Base-by-base conservation (phyloP, 2,797 vertebrate genomes). In the Lophotriccus pileatus region DNA sequence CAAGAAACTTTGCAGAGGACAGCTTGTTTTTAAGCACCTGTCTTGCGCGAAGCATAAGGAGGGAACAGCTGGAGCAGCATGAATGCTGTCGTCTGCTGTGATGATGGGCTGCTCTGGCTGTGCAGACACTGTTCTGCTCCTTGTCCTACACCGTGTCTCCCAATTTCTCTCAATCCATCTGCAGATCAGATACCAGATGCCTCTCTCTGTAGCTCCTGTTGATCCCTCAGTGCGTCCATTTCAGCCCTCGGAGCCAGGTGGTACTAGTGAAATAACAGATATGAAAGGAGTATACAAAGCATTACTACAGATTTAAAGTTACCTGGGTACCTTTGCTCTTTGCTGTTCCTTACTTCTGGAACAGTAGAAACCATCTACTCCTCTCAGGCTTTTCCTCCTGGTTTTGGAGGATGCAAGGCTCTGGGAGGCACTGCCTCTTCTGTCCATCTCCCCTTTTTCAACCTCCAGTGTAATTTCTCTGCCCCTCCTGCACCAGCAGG, bases 271-370 rank as follows among this genome's bases (percentile, higher is more conserved):
- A 36, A 18, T 21, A 46, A 60, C 11, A 34, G 37, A 4, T 19
- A 6, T 0, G 2, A 14, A 12, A 4, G 8, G 49, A 22, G 11
- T 46, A 4, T 21, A 19, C 2, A 56, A 34, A 28, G 9, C 30
- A 12, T 62, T 17, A 22, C 1, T 30, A 25, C 12, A 52, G 41
- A 59, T 27, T 41, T 49, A 11, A 72, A 34, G n/a, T 67, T 60
- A 7, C 3, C 0, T 5, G 34, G 28, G 7, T n/a, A 12, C 36
- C 1, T 2, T 18, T 60, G 53, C 67, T 87, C 7, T 24, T 89
- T 47, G 9, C 13, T 84, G 56, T 81, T 58, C 46, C 63, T 72
- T 81, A 4, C 13, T 78, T 89, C 34, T 84, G 89, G 21, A 78
- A 13, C 34, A 64, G 37, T 2, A 75, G 44, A 3, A 73, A 14